Base-by-base conservation (phyloP, 2,888 invertebrate genomes). In the Copidosoma aretas region DNA sequence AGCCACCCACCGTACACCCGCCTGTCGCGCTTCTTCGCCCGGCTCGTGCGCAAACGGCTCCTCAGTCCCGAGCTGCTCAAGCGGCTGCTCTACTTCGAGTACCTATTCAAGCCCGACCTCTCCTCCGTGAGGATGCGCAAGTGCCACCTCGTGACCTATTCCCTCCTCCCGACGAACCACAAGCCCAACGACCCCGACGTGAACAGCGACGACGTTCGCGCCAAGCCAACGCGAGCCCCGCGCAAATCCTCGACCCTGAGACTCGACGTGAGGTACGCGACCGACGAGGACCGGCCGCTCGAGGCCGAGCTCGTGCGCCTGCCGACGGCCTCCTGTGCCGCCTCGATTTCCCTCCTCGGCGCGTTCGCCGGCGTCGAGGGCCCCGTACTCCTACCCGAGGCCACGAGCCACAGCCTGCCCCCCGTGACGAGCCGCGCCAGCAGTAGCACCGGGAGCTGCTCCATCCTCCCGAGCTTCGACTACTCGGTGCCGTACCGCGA, bases 1-100 rank as follows among this genome's bases (percentile, higher is more conserved):
- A 87, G 91, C 77, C 90, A 91, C 75, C 90, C 92, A 60, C 93
- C 93, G 32, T 93, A 92, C 84, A 89, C 91, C 75, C 90, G 90
- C 73, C 87, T 94, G 73, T 92, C 91, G 54, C 90, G 90, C 81
- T 90, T 90, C 84, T 93, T 92, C 82, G 90, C 91, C 72, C 89
- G 89, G 79, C 88, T 92, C 68, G 91, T 93, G 46, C 90, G 89
- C 81, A 88, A 89, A 81, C 91, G 90, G 79, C 85, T 90, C 17
- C 89, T 94, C 72, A 90, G 89, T 15, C 86, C 90, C 70, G 88
- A 89, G 78, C 87, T 93, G 80, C 86, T 94, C 68, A 91, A 93
- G 82, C 88, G 90, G 79, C 85, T 94, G 61, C 85, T 94, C 60
- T 93, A 94, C 75, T 87, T 88, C 76, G 85, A 89, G 81, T 87